Evolutionary conservation across 1,140 invertebrate species (phyloP).

Genomic region (Cydia fagiglandana): DNA sequence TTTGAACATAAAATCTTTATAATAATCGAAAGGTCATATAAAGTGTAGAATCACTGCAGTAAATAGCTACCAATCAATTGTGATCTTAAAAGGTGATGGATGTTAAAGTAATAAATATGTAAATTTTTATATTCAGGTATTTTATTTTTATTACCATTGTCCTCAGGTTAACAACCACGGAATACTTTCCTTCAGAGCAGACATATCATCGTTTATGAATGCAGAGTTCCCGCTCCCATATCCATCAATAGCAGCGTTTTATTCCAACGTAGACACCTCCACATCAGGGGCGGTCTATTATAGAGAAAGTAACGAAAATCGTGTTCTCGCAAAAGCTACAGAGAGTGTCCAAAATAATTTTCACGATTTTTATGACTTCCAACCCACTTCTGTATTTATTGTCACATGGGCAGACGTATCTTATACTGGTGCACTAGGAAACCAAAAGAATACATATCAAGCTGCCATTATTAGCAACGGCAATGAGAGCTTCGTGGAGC

Average conservation of each 20-base stretch:
- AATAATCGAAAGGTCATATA: no score
- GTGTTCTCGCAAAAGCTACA: conserved; percentile 83
- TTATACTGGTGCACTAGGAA: conserved; percentile 73
- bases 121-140: neutral
- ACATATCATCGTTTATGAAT: conserved; percentile 91
- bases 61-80: no score
- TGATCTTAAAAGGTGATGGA: no score
- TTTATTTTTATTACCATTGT: conserved; percentile 38
- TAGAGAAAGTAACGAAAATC: conserved; percentile 85
- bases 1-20: no score
- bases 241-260: conserved; percentile 93
- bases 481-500: conserved; percentile 88
- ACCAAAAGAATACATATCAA: conserved; percentile 87
- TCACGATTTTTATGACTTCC: conserved; percentile 83
- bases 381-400: conserved; percentile 82
- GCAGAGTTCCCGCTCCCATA: conserved; percentile 94
- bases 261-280: conserved; percentile 94
- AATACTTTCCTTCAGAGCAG: conserved; percentile 92
- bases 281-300: conserved; percentile 87
- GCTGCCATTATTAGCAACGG: conserved; percentile 91
- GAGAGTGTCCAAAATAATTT: conserved; percentile 86
- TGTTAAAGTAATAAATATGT: neutral
- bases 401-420: conserved; percentile 88
- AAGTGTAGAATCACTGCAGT: no score
- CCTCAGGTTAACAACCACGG: conserved; percentile 95